Evolutionary conservation across 2,113 vertebrate species (phyloP).

Genomic region (Delphinapterus leucas): DNA sequence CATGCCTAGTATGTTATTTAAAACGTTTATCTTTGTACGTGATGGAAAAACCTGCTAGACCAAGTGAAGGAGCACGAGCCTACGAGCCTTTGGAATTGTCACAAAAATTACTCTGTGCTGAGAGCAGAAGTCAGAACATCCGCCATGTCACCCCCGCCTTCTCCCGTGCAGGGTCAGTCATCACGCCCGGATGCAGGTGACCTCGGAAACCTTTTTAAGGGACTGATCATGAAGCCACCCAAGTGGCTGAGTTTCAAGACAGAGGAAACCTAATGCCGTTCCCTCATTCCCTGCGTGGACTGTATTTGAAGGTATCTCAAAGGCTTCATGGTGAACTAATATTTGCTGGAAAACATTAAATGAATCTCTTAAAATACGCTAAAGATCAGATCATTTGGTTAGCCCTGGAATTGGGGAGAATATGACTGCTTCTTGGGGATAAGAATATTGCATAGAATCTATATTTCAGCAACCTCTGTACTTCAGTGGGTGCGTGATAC

Average conservation of each 20-base stretch:
- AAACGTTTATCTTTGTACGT: background rate
- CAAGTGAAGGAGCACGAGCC: background rate
- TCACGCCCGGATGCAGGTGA: background rate
- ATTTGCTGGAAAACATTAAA: background rate
- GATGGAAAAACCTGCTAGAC: background rate
- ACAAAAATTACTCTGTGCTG: background rate
- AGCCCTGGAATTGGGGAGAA: background rate
- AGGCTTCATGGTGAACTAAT: background rate
- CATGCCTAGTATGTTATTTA: fast-evolving
- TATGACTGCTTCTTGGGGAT: background rate
- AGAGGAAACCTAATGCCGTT: background rate
- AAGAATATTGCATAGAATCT: fast-evolving
- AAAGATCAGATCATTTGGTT: background rate
- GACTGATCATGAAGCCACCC: background rate
- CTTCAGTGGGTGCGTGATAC: background rate
- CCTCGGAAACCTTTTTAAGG: background rate
- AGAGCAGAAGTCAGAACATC: background rate
- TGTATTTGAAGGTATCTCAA: background rate
- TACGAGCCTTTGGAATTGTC: background rate
- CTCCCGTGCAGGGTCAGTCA: background rate
- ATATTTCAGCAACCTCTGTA: fast-evolving
- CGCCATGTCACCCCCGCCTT: fast-evolving
- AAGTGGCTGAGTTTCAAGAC: too few relatives aligned
- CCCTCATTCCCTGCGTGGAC: background rate
- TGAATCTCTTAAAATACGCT: background rate